Base-by-base conservation (phyloP, 2,113 vertebrate genomes). In the Circaetus gallicus region DNA sequence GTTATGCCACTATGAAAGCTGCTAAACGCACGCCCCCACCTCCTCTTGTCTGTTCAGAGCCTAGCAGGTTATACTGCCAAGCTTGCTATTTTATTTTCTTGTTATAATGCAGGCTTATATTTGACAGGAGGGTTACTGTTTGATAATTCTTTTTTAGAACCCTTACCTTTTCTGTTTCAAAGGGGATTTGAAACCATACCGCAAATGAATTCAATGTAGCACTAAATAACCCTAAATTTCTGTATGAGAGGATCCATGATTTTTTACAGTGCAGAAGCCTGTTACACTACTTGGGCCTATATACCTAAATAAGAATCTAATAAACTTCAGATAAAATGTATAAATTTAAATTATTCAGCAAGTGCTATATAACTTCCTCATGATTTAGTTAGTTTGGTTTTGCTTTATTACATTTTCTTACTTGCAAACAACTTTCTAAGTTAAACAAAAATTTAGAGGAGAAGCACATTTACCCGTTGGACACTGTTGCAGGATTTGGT, bases 1-100 rank as follows among this genome's bases (percentile, higher is more conserved):
- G 63, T 98, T 97, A 98, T 32, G 85, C 65, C 65, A 18, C 66
- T 86, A 62, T 36, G 96, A 94, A 89, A 96, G 72, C 86, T 91
- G 78, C 86, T 86, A 65, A 94, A 50, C 14, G 6, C 52, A 29
- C 4, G 28, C 52, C 28, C 32, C 21, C 86, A 34, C 31, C 13
- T 55, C 26, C 40, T 43, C 71, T 52, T 18, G 43, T 55, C 94
- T 83, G 52, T 31, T 89, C 66, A 65, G 66, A 62, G 38, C 17
- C 72, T 43, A 76, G 52, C 77, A 86, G 82, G 49, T 94, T 90
- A 88, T 22, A 74, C 61, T 58, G 90, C 81, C 28, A 79, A 52
- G 22, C 11, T 31, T 22, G 11, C 58, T 69, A 22, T 43, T 90
- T 49, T 22, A 17, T 80, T 89, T 92, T 63, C 55, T 38, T 61